Conservation (phyloP, 2,888 invertebrate genomes). For the Nephrotoma guestfalica region DNA sequence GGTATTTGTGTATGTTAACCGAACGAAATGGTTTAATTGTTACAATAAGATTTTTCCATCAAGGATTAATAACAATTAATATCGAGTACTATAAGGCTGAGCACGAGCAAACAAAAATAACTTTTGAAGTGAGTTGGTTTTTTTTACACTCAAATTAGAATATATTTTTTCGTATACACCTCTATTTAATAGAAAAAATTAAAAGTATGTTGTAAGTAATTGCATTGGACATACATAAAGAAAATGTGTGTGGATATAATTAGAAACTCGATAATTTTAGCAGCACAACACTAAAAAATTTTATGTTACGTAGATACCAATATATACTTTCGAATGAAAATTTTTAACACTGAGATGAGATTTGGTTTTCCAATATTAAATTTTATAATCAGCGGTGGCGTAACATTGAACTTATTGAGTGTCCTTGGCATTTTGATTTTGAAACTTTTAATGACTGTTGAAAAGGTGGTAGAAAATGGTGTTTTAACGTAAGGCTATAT, state of each 20-base stretch:
- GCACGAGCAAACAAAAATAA: constrained; percentile 53
- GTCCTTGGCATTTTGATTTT: neutral
- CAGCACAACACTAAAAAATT: neutral
- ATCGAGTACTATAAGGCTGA: constrained; percentile 70
- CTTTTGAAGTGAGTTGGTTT: constrained; percentile 51
- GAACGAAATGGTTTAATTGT: constrained; percentile 56
- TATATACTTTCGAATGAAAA: neutral
- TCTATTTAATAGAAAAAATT: neutral
- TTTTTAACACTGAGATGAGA: neutral
- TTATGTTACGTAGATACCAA: neutral
- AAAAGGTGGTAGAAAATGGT: too few species aligned
- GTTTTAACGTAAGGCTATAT: neutral
- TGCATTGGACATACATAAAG: neutral
- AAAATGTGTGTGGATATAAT: neutral
- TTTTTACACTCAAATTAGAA: neutral
- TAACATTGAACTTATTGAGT: neutral
- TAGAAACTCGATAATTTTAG: neutral
- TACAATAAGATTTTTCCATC: constrained; percentile 54
- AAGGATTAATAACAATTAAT: constrained; percentile 65
- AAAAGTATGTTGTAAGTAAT: neutral
- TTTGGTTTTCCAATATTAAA: neutral
- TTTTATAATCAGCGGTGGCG: neutral
- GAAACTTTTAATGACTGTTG: neutral
- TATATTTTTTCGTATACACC: neutral
- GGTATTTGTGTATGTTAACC: constrained; percentile 51